Base-by-base conservation (phyloP, 2,888 invertebrate genomes). In the Pseudanteris insignis region DNA sequence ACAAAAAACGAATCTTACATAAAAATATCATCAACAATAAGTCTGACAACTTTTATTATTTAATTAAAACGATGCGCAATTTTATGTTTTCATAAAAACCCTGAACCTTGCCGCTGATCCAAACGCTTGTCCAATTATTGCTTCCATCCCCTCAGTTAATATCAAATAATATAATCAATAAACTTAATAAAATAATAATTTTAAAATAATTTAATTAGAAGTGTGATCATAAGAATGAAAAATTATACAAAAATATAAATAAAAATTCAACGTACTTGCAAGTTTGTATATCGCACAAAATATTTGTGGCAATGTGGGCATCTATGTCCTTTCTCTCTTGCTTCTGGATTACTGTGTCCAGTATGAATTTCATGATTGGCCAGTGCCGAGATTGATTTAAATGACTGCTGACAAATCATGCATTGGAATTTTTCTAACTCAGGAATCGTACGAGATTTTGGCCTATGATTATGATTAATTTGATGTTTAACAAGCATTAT, bases 301-400 rank as follows among this genome's bases (percentile, higher is more conserved):
- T 85, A 82, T 74, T 89, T 90, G 48, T 86, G 84, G 74, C 93
- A 94, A 72, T 91, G 91, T 38, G 88, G 86, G 77, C 93, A 86
- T 60, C 84, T 83, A 65, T 82, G 83, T 11, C 78, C 77, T 33
- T 73, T 75, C 0, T 78, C 72, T 28, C 71, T 75, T 0, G 64
- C 60, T 9, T 73, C 72, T 0, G 65, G 30, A 9, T 61, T 18
- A 11, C 70, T 72, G 25, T 78, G 78, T 0, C 76, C 75, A 0
- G 71, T 70, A 9, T 70, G 74, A 25, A 77, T 73, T 40, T 79
- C 75, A 34, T 79, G 77, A 15, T 67, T 72, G 0, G 74, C 70
- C 2, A 79, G 53, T 7, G 77, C 77, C 1, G 66, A 67, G 0
- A 70, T 63, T 18, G 69, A 74, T 11, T 68, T 71, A 34, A 78